Conservation (phyloP, 2,888 invertebrate genomes). For the Hirtodrosophila cameraria region DNA sequence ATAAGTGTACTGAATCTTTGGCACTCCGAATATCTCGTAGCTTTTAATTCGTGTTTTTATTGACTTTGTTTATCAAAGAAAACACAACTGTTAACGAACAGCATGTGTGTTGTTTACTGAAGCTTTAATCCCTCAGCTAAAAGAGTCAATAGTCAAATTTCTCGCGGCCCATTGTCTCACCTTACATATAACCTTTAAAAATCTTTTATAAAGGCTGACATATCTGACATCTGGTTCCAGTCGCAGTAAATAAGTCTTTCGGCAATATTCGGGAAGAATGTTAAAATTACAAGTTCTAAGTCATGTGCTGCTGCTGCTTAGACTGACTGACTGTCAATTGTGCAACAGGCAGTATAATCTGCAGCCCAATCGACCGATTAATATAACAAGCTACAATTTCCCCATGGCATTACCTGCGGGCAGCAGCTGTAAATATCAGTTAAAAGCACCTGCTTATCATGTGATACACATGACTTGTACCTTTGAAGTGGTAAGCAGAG, state of each 20-base stretch:
- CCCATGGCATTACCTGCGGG: constrained; percentile 72
- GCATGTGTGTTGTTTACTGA: background rate
- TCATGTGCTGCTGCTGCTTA: background rate
- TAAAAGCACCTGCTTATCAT: constrained; percentile 79
- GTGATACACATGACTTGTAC: constrained; percentile 73
- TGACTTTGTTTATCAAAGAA: too few relatives aligned
- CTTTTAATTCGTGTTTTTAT: too few relatives aligned
- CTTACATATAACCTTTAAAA: too few relatives aligned
- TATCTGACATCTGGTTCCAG: background rate
- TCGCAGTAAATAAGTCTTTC: background rate
- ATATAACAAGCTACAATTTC: constrained; percentile 76
- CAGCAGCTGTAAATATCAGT: constrained; percentile 77
- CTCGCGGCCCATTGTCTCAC: too few relatives aligned
- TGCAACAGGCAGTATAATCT: constrained; percentile 58
- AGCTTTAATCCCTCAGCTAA: background rate
- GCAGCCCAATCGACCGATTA: constrained; percentile 50
- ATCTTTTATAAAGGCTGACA: constrained; percentile 37
- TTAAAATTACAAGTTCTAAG: background rate
- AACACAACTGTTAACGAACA: too few relatives aligned
- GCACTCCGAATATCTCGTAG: too few relatives aligned
- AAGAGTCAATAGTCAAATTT: constrained; percentile 8
- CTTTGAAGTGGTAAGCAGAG: constrained; percentile 75
- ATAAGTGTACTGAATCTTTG: too few relatives aligned
- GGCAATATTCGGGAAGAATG: background rate
- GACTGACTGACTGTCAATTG: constrained; percentile 25